These are phyloP conservation scores for Rhingia campestris DNA, from an alignment of 2,888 invertebrate species.

Conservation along the genomic window DNA sequence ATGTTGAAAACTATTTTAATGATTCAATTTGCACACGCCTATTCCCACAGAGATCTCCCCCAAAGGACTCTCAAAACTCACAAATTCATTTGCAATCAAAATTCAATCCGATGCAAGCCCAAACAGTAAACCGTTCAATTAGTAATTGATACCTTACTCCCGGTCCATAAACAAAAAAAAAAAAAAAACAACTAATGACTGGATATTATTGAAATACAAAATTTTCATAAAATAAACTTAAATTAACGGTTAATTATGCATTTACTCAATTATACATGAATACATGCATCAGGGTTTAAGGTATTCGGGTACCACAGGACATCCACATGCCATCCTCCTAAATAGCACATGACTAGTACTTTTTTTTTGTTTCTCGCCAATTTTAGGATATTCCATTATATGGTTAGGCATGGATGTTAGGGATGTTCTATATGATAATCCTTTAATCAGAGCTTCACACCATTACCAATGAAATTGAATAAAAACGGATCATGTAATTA, in stretches of 20 bases:
- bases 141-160: conserved; percentile 3
- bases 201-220: conserved; percentile 13
- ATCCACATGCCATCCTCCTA: neutral
- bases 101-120: neutral
- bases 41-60: neutral
- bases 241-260: conserved; percentile 54
- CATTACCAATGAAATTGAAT: conserved; percentile 50
- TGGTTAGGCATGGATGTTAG: conserved; percentile 3
- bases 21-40: neutral
- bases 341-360: conserved; percentile 15
- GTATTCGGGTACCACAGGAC: neutral
- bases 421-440: conserved; percentile 21
- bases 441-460: conserved; percentile 55
- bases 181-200: conserved; percentile 2
- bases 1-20: too few species aligned
- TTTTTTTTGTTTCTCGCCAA: neutral
- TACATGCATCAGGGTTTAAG: conserved; percentile 2
- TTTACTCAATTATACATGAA: conserved; percentile 25
- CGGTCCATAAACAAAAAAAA: conserved; percentile 1
- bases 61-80: neutral
- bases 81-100: neutral
- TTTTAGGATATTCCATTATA: conserved; percentile 2
- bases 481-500: conserved; percentile 65
- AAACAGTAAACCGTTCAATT: neutral
- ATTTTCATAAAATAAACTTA: conserved; percentile 46